phyloP scores from a whole-genome alignment of 2,888 invertebrate species.

The Anaspis maculata region DNA sequence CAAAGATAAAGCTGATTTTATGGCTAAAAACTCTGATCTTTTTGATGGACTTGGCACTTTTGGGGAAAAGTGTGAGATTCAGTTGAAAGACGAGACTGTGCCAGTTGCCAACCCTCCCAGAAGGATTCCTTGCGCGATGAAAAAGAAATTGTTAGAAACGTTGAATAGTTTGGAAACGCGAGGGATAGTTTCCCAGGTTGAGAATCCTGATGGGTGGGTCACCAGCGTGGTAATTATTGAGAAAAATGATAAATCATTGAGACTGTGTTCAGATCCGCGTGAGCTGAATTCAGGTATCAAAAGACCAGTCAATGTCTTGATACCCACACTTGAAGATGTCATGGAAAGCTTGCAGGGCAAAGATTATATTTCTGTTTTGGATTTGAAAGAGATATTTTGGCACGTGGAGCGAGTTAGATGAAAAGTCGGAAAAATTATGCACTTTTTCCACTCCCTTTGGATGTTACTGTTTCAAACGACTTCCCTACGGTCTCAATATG shows the following conservation, averaged over 20 bases:
- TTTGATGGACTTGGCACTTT: not conserved
- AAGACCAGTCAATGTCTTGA: not conserved
- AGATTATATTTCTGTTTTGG: not conserved
- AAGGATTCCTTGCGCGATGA: not conserved
- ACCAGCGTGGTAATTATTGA: not conserved
- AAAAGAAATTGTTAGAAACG: not conserved
- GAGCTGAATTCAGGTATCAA: not conserved
- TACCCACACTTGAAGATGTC: not conserved
- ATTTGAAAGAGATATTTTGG: not conserved
- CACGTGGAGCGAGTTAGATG: not conserved
- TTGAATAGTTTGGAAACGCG: not conserved
- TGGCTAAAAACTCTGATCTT: not conserved
- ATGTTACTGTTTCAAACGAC: not conserved
- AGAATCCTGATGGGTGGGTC: not conserved
- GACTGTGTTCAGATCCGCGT: not conserved
- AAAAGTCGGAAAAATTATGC: not conserved
- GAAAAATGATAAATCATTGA: not conserved
- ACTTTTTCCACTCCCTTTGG: constrained; percentile 2
- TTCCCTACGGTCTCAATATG: constrained; percentile 3
- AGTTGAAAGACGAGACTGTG: not conserved
- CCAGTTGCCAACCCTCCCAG: not conserved
- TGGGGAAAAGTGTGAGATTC: not conserved
- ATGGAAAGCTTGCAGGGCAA: not conserved
- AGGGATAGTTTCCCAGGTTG: not conserved
- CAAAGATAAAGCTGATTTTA: too few relatives aligned